phyloP scores from a whole-genome alignment of 2,888 invertebrate species.

The Agriotes lineatus region DNA sequence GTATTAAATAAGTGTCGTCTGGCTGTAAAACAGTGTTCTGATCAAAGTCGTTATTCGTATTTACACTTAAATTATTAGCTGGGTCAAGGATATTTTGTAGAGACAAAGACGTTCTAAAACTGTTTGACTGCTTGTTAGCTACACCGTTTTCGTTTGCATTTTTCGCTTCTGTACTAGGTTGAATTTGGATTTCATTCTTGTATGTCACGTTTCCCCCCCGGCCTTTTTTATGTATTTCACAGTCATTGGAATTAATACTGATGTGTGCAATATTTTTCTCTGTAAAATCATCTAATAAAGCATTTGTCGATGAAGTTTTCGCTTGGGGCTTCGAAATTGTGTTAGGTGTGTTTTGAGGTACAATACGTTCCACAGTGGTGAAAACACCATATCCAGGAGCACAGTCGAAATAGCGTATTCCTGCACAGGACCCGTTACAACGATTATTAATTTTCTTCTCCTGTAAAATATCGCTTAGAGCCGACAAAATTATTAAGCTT shows the following conservation, averaged over 20 bases:
- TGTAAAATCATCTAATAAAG: slow-evolving; percentile 41
- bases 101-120: slow-evolving; percentile 57
- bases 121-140: neutral
- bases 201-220: neutral
- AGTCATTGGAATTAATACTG: slow-evolving; percentile 39
- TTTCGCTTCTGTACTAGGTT: slow-evolving; percentile 3
- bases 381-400: slow-evolving; percentile 62
- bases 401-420: slow-evolving; percentile 62
- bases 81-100: slow-evolving; percentile 61
- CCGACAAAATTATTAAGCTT: neutral
- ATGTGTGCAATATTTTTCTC: slow-evolving; percentile 45
- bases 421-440: slow-evolving; percentile 63
- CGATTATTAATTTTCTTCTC: slow-evolving; percentile 59
- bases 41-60: slow-evolving; percentile 65
- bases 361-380: slow-evolving; percentile 62
- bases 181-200: slow-evolving; percentile 31
- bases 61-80: slow-evolving; percentile 53
- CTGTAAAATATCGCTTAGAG: slow-evolving; percentile 46
- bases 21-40: slow-evolving; percentile 63
- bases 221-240: slow-evolving; percentile 28
- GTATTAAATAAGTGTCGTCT: slow-evolving; percentile 59
- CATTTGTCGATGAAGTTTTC: slow-evolving; percentile 26
- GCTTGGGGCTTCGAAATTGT: slow-evolving; percentile 5
- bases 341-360: slow-evolving; percentile 47
- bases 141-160: neutral